A percentile compares a stretch with the other conserved stretches of the same genome.
Conservation (phyloP, 2,888 invertebrate genomes). For the Unio delphinus region DNA sequence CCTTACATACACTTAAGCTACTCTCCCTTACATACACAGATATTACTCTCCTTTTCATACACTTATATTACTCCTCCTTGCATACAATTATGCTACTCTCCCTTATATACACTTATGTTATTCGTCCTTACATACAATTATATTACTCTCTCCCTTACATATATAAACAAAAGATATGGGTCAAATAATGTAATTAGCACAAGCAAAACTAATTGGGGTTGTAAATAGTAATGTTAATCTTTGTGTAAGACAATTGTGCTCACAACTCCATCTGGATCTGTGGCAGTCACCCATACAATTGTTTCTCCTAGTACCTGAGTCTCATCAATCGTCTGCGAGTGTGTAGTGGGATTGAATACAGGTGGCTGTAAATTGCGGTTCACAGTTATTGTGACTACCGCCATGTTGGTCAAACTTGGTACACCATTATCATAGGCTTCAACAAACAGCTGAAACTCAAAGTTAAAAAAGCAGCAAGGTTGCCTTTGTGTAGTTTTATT, state of each 20-base stretch:
- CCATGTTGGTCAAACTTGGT: slow-evolving; percentile 41
- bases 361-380: slow-evolving; percentile 59
- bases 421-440: slow-evolving; percentile 59
- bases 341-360: slow-evolving; percentile 33
- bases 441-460: slow-evolving; percentile 49
- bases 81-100: too few relatives aligned
- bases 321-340: slow-evolving; percentile 47
- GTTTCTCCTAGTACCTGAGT: slow-evolving; percentile 42
- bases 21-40: too few relatives aligned
- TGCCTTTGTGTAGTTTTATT: background rate
- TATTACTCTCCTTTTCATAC: too few relatives aligned
- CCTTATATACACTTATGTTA: too few relatives aligned
- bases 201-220: too few relatives aligned
- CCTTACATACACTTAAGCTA: too few relatives aligned
- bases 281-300: slow-evolving; percentile 48
- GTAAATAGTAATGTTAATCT: slow-evolving; percentile 61
- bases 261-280: slow-evolving; percentile 55
- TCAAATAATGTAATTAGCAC: too few relatives aligned
- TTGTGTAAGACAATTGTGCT: slow-evolving; percentile 27
- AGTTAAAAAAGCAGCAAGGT: background rate
- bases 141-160: too few relatives aligned
- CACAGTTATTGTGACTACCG: slow-evolving; percentile 55
- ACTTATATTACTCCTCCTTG: too few relatives aligned
- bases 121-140: too few relatives aligned
- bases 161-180: too few relatives aligned